Conservation (phyloP, 2,797 vertebrate genomes). For the Chelidonichthys spinosus region DNA sequence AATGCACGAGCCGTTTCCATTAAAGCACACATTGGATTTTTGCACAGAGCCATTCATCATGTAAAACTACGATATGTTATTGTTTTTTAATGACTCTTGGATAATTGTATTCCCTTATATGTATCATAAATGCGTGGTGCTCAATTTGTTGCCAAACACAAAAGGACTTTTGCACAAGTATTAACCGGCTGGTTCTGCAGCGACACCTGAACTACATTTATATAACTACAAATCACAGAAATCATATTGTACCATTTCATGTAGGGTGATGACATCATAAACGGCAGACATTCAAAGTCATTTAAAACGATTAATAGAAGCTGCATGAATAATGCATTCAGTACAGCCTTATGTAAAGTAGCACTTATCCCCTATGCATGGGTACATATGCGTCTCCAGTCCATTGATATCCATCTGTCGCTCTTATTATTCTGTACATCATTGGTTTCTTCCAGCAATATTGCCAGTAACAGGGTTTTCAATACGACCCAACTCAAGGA, state of each 20-base stretch:
- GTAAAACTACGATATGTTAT: background rate
- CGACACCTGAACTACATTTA: background rate
- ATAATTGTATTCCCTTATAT: background rate
- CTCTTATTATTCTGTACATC: background rate
- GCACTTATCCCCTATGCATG: background rate
- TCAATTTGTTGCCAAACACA: too few relatives aligned
- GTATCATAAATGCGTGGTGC: background rate
- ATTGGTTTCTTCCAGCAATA: background rate
- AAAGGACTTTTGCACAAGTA: too few relatives aligned
- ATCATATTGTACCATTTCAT: background rate
- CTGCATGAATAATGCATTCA: background rate
- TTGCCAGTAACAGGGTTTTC: background rate
- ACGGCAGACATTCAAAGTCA: background rate
- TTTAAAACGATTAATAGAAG: background rate
- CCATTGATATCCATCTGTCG: background rate
- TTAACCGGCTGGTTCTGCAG: background rate
- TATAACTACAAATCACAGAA: background rate
- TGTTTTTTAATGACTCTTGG: background rate
- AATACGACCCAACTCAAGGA: background rate
- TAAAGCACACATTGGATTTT: constrained; percentile 29
- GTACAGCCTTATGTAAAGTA: background rate
- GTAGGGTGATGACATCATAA: background rate
- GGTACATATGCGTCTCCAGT: background rate
- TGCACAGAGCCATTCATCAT: constrained; percentile 12
- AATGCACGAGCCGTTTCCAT: constrained; percentile 16